These are phyloP conservation scores for Cephalopholis sonnerati DNA, from an alignment of 2,113 vertebrate genomes.

Conservation along the genomic window DNA sequence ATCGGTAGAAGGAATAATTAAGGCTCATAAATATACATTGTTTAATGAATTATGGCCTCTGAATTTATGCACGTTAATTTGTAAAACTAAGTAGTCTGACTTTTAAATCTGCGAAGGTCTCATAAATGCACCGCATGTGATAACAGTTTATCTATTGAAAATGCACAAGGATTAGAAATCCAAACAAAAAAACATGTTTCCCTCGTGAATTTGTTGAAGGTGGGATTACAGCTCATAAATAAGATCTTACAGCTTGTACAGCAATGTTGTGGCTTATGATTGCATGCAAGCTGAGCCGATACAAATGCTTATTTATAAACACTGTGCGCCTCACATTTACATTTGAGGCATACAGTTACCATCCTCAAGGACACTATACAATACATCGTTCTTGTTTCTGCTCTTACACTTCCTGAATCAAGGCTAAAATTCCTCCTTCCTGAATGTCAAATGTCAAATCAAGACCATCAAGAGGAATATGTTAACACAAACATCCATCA, in stretches of 20 bases:
- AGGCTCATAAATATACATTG: slow-evolving; percentile 43
- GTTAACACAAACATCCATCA: not conserved
- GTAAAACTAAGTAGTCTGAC: not conserved
- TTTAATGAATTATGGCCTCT: slow-evolving; percentile 22
- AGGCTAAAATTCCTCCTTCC: not conserved
- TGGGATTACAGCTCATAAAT: slow-evolving; percentile 25
- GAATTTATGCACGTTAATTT: slow-evolving; percentile 19
- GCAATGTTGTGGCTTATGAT: not conserved
- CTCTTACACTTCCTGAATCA: not conserved
- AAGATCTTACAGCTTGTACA: not conserved
- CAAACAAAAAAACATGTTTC: slow-evolving; percentile 24
- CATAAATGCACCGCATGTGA: not conserved
- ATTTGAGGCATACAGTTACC: not conserved
- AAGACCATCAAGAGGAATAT: not conserved
- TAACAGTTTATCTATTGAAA: not conserved
- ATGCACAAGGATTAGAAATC: slow-evolving; percentile 16
- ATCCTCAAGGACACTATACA: not conserved
- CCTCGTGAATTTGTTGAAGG: not conserved
- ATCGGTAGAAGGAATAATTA: slow-evolving; percentile 39
- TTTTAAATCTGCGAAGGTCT: slow-evolving; percentile 9
- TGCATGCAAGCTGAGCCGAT: not conserved
- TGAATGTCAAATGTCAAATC: not conserved
- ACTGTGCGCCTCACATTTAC: not conserved
- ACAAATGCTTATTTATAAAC: not conserved
- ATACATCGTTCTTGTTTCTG: not conserved